Conservation (phyloP, 2,797 vertebrate species). For the Sebastes flavidus region DNA sequence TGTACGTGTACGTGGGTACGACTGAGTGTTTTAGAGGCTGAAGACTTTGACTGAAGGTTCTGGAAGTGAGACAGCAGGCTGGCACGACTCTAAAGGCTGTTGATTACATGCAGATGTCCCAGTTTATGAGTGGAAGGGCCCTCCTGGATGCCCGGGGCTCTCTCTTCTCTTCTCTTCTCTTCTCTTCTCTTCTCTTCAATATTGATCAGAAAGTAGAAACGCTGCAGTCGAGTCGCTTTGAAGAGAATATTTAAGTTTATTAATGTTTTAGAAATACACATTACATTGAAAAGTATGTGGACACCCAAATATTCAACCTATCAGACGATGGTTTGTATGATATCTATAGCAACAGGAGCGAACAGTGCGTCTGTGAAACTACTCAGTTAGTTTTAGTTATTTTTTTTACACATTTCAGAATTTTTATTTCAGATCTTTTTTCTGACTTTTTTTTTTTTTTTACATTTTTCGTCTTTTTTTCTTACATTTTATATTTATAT, state of each 20-base stretch:
- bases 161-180: background rate
- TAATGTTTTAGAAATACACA: background rate
- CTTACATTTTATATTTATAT: too few species aligned
- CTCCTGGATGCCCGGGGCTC: background rate
- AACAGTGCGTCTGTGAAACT: too few species aligned
- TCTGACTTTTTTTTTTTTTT: too few species aligned
- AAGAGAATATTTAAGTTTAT: background rate
- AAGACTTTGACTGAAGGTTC: conserved; percentile 16
- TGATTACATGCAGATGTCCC: conserved; percentile 40
- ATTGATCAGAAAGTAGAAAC: background rate
- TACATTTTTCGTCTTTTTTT: too few species aligned
- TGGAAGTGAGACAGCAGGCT: background rate
- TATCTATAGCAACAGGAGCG: too few species aligned
- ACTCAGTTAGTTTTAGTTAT: too few species aligned
- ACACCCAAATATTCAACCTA: too few species aligned
- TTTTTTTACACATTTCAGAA: too few species aligned
- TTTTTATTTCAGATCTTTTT: too few species aligned
- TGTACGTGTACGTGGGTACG: too few species aligned
- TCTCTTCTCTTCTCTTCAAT: background rate
- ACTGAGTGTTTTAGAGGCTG: conserved; percentile 1
- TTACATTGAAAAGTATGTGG: background rate
- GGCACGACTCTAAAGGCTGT: background rate
- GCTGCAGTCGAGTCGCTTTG: background rate
- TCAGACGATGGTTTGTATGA: too few species aligned
- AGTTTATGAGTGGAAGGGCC: background rate